phyloP scores from a whole-genome alignment of 1,140 invertebrate species.

The Leptopilina boulardi region DNA sequence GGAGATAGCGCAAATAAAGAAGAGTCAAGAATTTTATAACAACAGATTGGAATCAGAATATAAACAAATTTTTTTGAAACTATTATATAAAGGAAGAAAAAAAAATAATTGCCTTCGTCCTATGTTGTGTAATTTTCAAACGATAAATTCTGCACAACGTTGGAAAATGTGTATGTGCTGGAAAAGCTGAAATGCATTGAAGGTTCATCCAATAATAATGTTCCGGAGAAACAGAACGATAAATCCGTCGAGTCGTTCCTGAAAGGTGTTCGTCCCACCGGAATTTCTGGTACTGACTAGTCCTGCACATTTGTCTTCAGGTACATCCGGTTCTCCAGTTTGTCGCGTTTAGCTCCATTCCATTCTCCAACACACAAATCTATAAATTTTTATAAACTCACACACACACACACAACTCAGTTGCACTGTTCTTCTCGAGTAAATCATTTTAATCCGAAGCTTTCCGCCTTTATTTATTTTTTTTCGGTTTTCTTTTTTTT shows the following conservation, averaged over 20 bases:
- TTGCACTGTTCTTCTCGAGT: neutral
- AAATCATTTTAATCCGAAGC: conserved; percentile 17
- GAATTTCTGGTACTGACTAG: conserved; percentile 30
- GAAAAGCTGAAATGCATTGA: neutral
- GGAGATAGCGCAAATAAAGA: no score
- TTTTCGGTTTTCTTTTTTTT: neutral
- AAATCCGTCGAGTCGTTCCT: conserved; percentile 35
- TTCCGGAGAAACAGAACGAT: conserved; percentile 36
- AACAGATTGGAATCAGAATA: no score
- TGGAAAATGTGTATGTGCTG: neutral
- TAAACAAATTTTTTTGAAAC: no score
- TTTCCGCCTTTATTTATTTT: neutral
- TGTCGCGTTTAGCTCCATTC: neutral
- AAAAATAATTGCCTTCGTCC: neutral
- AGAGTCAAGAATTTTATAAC: no score
- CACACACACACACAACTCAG: neutral
- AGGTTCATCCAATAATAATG: conserved; percentile 5
- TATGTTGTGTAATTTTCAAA: neutral
- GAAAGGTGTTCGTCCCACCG: conserved; percentile 32
- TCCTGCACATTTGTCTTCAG: conserved; percentile 35
- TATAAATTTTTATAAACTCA: conserved; percentile 15
- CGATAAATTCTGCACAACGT: neutral
- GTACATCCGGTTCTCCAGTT: conserved; percentile 15
- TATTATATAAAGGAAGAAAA: no score
- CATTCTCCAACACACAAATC: neutral